These are phyloP conservation scores for Meliscaeva auricollis DNA, from an alignment of 2,888 invertebrate species.

Conservation along the genomic window DNA sequence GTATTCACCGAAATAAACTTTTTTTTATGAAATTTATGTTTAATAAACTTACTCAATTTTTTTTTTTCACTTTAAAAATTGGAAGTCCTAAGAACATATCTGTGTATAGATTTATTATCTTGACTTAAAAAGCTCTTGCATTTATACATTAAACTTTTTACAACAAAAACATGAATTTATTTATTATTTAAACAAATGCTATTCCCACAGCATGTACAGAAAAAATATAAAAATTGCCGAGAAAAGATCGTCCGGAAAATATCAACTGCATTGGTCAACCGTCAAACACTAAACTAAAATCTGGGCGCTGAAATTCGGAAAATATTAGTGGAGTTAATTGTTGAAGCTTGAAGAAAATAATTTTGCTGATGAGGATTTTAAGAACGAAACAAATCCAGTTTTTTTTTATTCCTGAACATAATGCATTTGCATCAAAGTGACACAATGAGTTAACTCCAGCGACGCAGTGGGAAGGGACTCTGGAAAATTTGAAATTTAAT, in stretches of 20 bases:
- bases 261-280: conserved; percentile 38
- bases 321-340: conserved; percentile 56
- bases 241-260: background rate
- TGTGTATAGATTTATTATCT: no score
- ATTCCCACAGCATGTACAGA: conserved; percentile 31
- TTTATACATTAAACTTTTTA: no score
- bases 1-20: no score
- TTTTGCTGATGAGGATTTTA: conserved; percentile 58
- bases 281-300: conserved; percentile 48
- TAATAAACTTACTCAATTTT: no score
- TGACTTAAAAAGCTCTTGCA: no score
- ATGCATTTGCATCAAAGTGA: conserved; percentile 34
- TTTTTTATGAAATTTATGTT: no score
- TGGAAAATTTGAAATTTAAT: conserved; percentile 62
- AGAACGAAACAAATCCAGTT: conserved; percentile 34
- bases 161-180: no score
- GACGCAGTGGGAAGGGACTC: conserved; percentile 27
- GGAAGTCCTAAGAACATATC: no score
- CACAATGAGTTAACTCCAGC: conserved; percentile 7
- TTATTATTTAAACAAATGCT: background rate
- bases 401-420: conserved; percentile 27
- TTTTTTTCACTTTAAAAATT: no score
- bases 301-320: conserved; percentile 44
- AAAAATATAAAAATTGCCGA: background rate
- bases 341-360: conserved; percentile 14